A percentile compares a stretch with the other conserved stretches of the same genome.
phyloP scores from a whole-genome alignment of 2,888 invertebrate genomes.

The Tortricodes alternella region DNA sequence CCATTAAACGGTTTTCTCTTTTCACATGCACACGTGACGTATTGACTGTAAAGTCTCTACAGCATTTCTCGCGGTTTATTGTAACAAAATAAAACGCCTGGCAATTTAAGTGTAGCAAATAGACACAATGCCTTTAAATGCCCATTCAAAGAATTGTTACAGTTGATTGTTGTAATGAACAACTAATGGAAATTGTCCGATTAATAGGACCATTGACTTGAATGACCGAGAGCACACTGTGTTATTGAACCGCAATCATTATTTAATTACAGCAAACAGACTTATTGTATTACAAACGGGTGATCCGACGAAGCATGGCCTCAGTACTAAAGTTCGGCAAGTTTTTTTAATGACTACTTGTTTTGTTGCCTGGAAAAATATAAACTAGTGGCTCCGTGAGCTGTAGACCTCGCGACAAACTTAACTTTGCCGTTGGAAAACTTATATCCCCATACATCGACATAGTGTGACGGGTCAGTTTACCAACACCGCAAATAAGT shows the following conservation, averaged over 20 bases:
- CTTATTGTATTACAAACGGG: background rate
- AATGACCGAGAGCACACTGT: background rate
- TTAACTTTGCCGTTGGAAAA: too few species aligned
- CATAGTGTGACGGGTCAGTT: too few species aligned
- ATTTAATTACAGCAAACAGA: background rate
- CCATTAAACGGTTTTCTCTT: background rate
- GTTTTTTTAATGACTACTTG: too few species aligned
- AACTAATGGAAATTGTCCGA: background rate
- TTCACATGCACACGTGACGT: constrained; percentile 4
- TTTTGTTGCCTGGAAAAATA: too few species aligned
- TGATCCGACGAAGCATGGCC: background rate
- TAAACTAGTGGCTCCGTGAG: too few species aligned
- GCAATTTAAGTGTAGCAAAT: constrained; percentile 36
- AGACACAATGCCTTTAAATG: background rate
- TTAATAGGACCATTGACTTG: background rate
- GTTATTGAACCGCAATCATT: background rate
- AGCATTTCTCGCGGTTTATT: background rate
- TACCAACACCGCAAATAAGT: too few species aligned
- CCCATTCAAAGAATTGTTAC: constrained; percentile 11
- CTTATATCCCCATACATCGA: too few species aligned
- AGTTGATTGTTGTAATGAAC: background rate
- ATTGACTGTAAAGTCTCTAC: background rate
- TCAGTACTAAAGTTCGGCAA: background rate
- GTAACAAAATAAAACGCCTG: constrained; percentile 38
- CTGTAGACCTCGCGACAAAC: too few species aligned